Percentiles rank a stretch among this genome's conserved stretches.
phyloP scores from a whole-genome alignment of 2,113 vertebrate genomes.

The Chunga burmeisteri region DNA sequence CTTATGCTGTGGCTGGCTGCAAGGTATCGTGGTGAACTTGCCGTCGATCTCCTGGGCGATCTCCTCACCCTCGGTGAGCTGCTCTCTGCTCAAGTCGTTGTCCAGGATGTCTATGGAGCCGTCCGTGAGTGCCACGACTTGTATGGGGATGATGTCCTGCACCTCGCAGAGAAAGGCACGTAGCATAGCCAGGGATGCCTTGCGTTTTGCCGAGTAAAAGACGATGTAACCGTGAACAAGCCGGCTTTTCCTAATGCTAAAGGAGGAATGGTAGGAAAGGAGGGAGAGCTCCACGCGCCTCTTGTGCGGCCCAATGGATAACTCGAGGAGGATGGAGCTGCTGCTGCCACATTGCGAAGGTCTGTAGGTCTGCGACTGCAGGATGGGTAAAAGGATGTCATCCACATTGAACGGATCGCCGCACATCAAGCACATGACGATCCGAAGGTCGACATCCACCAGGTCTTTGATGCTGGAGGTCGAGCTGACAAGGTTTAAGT shows the following conservation, averaged over 20 bases:
- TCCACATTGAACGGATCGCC: slow-evolving; percentile 88
- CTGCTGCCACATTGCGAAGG: slow-evolving; percentile 74
- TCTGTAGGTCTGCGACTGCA: slow-evolving; percentile 84
- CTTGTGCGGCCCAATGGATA: slow-evolving; percentile 81
- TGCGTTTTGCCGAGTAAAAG: slow-evolving; percentile 89
- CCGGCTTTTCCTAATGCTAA: slow-evolving; percentile 87
- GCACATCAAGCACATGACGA: slow-evolving; percentile 95
- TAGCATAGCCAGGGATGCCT: slow-evolving; percentile 90
- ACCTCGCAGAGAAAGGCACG: slow-evolving; percentile 95
- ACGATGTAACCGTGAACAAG: slow-evolving; percentile 93
- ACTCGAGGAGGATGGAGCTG: slow-evolving; percentile 84
- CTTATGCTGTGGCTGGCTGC: slow-evolving; percentile 83
- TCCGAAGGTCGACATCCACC: slow-evolving; percentile 84
- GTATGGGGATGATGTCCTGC: slow-evolving; percentile 93
- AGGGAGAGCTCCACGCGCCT: slow-evolving; percentile 86
- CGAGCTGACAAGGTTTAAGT: slow-evolving; percentile 73
- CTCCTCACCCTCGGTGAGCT: slow-evolving; percentile 89
- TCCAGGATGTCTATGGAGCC: slow-evolving; percentile 81
- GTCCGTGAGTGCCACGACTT: slow-evolving; percentile 87
- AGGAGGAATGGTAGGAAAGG: slow-evolving; percentile 92
- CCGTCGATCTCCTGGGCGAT: slow-evolving; percentile 93
- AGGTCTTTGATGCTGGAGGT: slow-evolving; percentile 81
- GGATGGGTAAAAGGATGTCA: slow-evolving; percentile 87
- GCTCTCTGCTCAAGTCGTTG: slow-evolving; percentile 84
- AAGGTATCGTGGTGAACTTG: slow-evolving; percentile 81